These are phyloP conservation scores for Andrena dorsata DNA, from an alignment of 2,888 invertebrate species.

Conservation along the genomic window DNA sequence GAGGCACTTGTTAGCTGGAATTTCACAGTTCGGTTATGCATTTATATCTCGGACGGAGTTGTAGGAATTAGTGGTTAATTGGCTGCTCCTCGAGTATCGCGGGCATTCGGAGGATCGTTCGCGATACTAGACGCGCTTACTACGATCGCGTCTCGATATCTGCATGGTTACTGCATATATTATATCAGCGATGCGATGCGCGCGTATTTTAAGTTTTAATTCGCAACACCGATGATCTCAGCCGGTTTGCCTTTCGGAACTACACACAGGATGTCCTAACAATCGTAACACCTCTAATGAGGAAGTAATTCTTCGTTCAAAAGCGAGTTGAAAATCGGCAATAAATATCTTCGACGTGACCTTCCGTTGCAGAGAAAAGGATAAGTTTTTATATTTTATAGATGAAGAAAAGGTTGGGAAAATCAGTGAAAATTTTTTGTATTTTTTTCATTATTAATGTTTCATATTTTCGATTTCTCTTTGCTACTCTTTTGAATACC, in stretches of 20 bases:
- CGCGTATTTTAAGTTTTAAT: constrained; percentile 19
- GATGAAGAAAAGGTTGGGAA: too few species aligned
- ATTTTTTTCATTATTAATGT: too few species aligned
- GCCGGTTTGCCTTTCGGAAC: neutral
- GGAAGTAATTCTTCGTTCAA: too few species aligned
- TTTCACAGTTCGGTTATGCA: constrained; percentile 23
- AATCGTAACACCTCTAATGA: neutral
- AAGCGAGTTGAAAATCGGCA: too few species aligned
- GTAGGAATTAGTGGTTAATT: constrained; percentile 47
- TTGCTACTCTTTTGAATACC: too few species aligned
- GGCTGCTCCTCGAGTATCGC: constrained; percentile 14
- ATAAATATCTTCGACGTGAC: too few species aligned
- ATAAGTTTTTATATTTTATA: too few species aligned
- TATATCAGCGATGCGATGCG: constrained; percentile 23
- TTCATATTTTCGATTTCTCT: too few species aligned
- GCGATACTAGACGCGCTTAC: constrained; percentile 33
- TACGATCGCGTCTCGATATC: constrained; percentile 36
- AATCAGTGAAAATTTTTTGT: too few species aligned
- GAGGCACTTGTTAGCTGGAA: neutral
- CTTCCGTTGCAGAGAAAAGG: too few species aligned
- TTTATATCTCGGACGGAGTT: constrained; percentile 20
- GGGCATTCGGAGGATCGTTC: constrained; percentile 12
- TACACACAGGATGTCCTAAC: neutral
- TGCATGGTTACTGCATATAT: constrained; percentile 18
- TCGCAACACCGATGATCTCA: neutral